These are phyloP conservation scores for Microcebus murinus DNA, from an alignment of 2,113 vertebrate genomes.

Conservation along the genomic window DNA sequence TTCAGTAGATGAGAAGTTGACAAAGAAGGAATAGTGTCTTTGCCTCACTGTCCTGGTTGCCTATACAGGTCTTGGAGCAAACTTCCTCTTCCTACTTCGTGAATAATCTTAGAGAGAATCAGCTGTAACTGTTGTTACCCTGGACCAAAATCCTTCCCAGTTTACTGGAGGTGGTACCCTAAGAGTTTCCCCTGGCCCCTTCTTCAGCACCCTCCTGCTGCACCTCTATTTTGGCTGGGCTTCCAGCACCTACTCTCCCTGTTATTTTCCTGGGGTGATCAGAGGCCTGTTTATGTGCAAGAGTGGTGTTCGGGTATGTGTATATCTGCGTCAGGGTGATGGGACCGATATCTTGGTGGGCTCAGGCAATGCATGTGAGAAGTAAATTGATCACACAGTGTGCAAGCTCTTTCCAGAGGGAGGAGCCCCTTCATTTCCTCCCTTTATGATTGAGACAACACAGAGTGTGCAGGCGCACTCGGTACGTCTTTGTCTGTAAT, in stretches of 20 bases:
- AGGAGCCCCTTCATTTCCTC: background rate
- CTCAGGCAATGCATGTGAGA: background rate
- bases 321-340: background rate
- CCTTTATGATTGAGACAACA: background rate
- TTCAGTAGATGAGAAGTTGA: background rate
- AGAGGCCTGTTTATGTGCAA: background rate
- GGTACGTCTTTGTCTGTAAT: background rate
- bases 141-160: background rate
- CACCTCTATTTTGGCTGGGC: background rate
- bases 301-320: background rate
- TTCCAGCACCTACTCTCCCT: background rate
- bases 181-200: background rate
- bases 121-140: background rate
- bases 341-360: background rate
- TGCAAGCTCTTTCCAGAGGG: background rate
- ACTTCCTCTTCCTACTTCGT: background rate
- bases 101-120: background rate
- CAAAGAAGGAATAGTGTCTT: background rate
- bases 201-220: background rate
- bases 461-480: background rate
- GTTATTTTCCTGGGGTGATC: background rate
- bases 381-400: background rate
- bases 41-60: background rate
- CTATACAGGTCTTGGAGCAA: background rate
- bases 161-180: background rate